phyloP scores from a whole-genome alignment of 2,113 vertebrate genomes.

The Spea bombifrons region DNA sequence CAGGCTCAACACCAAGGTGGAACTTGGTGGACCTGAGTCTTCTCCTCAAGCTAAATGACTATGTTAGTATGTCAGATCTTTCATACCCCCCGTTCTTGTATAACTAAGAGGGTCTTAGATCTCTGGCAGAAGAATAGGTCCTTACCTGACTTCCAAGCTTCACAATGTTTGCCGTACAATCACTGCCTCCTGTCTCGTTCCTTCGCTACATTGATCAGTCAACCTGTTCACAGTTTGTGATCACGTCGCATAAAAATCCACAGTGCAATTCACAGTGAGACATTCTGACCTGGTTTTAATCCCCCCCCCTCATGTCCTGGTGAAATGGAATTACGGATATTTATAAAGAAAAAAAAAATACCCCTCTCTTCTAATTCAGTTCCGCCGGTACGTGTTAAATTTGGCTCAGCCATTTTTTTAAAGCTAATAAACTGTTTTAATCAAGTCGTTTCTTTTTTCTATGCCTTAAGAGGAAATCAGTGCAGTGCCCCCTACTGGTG shows the following conservation, averaged over 20 bases:
- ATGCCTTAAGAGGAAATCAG: conserved; percentile 59
- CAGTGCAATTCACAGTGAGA: background rate
- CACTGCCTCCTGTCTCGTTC: background rate
- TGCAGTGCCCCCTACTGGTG: conserved; percentile 75
- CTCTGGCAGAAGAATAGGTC: too few relatives aligned
- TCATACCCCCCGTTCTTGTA: too few relatives aligned
- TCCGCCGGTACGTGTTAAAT: background rate
- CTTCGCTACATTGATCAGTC: background rate
- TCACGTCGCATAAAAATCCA: background rate
- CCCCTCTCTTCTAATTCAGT: background rate
- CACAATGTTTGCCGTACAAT: too few relatives aligned
- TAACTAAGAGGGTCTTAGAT: too few relatives aligned
- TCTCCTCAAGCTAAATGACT: too few relatives aligned
- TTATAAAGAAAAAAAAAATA: conserved; percentile 4
- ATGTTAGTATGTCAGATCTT: too few relatives aligned
- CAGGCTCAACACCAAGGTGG: too few relatives aligned
- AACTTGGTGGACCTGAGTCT: too few relatives aligned
- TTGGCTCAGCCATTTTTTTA: background rate
- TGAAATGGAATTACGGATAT: background rate
- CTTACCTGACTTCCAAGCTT: too few relatives aligned
- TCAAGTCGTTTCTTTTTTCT: conserved; percentile 39
- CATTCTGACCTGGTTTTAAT: background rate
- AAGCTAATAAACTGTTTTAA: conserved; percentile 40
- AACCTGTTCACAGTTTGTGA: background rate
- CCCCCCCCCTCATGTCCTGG: too few relatives aligned